A percentile compares a stretch with the other conserved stretches of the same genome.
Evolutionary conservation across 2,888 invertebrate genomes (phyloP).

Genomic region (Crepidodera aurea): DNA sequence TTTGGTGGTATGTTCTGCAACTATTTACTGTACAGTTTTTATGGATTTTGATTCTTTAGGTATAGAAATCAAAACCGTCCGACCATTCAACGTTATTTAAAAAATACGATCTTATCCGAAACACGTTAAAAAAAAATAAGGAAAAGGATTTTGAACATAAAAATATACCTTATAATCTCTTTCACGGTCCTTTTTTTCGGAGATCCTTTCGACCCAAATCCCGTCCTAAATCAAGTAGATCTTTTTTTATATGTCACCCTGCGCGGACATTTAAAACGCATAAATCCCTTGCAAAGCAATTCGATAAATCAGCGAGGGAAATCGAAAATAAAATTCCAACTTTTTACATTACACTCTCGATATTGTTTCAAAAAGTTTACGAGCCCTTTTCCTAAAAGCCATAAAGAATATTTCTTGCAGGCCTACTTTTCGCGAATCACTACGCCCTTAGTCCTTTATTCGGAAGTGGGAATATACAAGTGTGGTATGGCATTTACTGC

Average conservation of each 20-base stretch:
- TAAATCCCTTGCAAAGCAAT: slow-evolving; percentile 30
- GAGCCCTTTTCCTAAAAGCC: slow-evolving; percentile 32
- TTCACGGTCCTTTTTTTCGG: not conserved
- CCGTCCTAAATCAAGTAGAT: slow-evolving; percentile 23
- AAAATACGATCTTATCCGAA: slow-evolving; percentile 1
- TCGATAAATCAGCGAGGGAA: slow-evolving; percentile 27
- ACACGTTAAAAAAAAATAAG: not conserved
- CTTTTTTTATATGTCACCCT: slow-evolving; percentile 28
- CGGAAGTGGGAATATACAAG: slow-evolving; percentile 26
- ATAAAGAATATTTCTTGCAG: slow-evolving; percentile 34
- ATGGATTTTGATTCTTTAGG: no score
- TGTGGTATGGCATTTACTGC: slow-evolving; percentile 31
- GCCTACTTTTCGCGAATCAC: slow-evolving; percentile 36
- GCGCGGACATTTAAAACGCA: slow-evolving; percentile 29
- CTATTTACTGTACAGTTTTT: no score
- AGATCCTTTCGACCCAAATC: slow-evolving; percentile 12
- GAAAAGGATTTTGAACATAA: not conserved
- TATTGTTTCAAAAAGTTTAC: slow-evolving; percentile 38
- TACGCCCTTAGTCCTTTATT: slow-evolving; percentile 24
- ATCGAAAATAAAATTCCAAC: slow-evolving; percentile 36
- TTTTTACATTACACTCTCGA: slow-evolving; percentile 35
- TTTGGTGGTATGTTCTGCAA: no score
- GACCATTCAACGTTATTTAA: no score
- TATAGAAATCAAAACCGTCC: no score
- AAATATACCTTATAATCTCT: slow-evolving; percentile 15